These are phyloP conservation scores for Danionella cerebrum DNA, from an alignment of 2,113 vertebrate genomes.

Conservation along the genomic window DNA sequence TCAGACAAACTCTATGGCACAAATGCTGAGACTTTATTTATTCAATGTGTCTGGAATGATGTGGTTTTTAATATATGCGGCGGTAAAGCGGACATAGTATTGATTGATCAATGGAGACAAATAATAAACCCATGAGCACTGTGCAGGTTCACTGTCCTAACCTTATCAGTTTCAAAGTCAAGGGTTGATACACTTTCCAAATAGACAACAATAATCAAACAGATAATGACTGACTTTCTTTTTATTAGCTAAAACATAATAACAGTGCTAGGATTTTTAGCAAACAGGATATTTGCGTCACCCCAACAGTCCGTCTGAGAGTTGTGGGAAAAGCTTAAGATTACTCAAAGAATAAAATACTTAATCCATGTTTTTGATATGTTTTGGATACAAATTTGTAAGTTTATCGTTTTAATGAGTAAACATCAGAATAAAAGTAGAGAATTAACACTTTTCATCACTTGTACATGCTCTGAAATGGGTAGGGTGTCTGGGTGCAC, in stretches of 20 bases:
- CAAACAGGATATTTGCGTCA: too few relatives aligned
- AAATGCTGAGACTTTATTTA: neutral
- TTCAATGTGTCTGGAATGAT: neutral
- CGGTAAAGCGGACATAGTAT: neutral
- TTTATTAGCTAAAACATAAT: neutral
- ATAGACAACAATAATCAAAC: neutral
- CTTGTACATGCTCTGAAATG: too few relatives aligned
- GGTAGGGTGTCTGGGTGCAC: too few relatives aligned
- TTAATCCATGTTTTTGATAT: too few relatives aligned
- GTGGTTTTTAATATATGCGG: slow-evolving; percentile 1
- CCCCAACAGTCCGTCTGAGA: too few relatives aligned
- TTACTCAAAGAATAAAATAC: too few relatives aligned
- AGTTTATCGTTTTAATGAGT: too few relatives aligned
- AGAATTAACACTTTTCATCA: too few relatives aligned
- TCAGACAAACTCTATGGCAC: neutral
- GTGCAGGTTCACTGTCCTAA: slow-evolving; percentile 3
- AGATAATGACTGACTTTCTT: neutral
- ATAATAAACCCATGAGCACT: neutral
- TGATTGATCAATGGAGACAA: neutral
- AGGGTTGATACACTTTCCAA: neutral
- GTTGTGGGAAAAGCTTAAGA: too few relatives aligned
- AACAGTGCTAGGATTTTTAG: neutral
- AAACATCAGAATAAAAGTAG: too few relatives aligned
- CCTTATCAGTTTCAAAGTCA: neutral
- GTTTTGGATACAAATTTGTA: too few relatives aligned